phyloP scores from a whole-genome alignment of 2,113 vertebrate species.

The Antechinus stuartii region DNA sequence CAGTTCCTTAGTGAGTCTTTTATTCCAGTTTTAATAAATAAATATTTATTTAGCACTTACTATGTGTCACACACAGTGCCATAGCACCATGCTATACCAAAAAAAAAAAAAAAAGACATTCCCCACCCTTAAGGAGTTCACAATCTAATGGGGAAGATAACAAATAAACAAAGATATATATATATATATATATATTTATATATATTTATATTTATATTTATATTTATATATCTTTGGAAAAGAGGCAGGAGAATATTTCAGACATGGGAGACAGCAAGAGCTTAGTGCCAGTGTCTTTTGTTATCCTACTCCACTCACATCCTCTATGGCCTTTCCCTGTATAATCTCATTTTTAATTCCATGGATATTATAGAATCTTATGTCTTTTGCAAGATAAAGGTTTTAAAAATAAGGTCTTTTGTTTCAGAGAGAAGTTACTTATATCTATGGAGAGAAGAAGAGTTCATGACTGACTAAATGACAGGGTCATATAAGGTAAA shows the following conservation, averaged over 20 bases:
- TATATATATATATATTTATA: background rate
- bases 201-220: background rate
- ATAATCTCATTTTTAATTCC: background rate
- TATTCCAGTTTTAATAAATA: background rate
- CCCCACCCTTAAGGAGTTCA: background rate
- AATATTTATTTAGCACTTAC: background rate
- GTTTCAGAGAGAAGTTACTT: background rate
- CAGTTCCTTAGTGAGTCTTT: background rate
- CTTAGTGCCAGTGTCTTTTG: background rate
- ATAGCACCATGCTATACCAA: too few relatives aligned
- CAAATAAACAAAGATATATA: too few relatives aligned
- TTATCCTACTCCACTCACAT: background rate
- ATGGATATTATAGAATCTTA: background rate
- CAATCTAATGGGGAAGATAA: background rate
- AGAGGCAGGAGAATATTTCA: background rate
- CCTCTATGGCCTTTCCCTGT: background rate
- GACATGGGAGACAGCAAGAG: background rate
- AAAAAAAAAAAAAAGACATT: background rate
- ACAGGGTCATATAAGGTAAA: too few relatives aligned
- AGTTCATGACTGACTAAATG: too few relatives aligned
- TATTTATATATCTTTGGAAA: background rate
- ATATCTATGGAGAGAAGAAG: too few relatives aligned
- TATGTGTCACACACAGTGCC: background rate
- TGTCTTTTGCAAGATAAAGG: too few relatives aligned
- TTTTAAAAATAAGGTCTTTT: background rate